Percentiles rank a stretch among this genome's conserved stretches.
phyloP scores from a whole-genome alignment of 2,888 invertebrate species.

The Drosophila borealis region DNA sequence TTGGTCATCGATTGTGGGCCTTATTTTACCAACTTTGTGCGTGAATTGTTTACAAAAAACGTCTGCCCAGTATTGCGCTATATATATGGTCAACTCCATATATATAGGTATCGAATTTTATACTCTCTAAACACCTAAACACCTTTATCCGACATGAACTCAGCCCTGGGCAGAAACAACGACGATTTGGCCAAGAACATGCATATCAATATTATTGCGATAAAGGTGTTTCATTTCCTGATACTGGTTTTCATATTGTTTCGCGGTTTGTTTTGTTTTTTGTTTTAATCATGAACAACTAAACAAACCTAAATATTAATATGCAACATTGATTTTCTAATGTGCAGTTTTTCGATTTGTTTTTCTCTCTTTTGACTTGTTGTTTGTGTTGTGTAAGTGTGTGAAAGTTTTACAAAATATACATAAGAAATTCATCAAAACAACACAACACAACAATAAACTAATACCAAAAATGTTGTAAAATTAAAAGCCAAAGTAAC shows the following conservation, averaged over 20 bases:
- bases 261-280: constrained; percentile 10
- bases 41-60: constrained; percentile 85
- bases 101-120: constrained; percentile 20
- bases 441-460: constrained; percentile 51
- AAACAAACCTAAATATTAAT: constrained; percentile 25
- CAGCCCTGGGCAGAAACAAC: constrained; percentile 85
- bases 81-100: constrained; percentile 52
- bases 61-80: constrained; percentile 83
- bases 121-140: constrained; percentile 40
- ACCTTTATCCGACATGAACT: constrained; percentile 82
- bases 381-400: constrained; percentile 61
- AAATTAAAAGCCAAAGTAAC: constrained; percentile 4
- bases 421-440: constrained; percentile 46
- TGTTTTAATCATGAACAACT: constrained; percentile 15
- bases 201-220: constrained; percentile 58
- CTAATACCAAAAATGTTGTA: constrained; percentile 23
- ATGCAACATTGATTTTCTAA: constrained; percentile 34
- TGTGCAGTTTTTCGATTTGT: constrained; percentile 36
- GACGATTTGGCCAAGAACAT: constrained; percentile 84
- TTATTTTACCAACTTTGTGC: constrained; percentile 85
- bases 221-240: constrained; percentile 69
- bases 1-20: constrained; percentile 74
- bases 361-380: constrained; percentile 39
- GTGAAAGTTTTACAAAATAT: constrained; percentile 41
- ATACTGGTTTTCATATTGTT: constrained; percentile 34